Evolutionary conservation across 92 coral and sea anemone genomes (phyloP).

Genomic region (Nematostella vectensis): DNA sequence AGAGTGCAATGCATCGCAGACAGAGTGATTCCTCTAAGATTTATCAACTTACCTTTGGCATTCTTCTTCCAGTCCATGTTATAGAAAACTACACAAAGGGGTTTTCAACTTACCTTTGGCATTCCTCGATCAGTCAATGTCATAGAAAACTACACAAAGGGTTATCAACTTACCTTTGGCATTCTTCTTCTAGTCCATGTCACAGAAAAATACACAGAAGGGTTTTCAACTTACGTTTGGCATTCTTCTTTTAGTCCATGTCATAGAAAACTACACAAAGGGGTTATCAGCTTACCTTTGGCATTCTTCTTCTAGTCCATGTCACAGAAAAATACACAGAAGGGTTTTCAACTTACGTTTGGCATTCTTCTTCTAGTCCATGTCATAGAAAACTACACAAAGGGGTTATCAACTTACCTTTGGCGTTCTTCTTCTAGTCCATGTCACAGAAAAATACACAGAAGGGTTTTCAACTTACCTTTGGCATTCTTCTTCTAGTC

Average conservation of each 20-base stretch:
- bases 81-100: constrained; percentile 73
- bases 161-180: constrained; percentile 90
- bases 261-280: constrained; percentile 70
- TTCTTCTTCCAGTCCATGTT: constrained; percentile 65
- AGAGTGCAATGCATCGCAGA: no score
- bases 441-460: no score
- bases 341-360: no score
- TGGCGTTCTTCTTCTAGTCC: no score
- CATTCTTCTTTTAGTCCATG: constrained; percentile 63
- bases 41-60: constrained; percentile 73
- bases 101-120: constrained; percentile 78
- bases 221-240: constrained; percentile 88
- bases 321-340: constrained; percentile 64
- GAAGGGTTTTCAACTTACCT: no score
- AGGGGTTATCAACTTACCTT: no score
- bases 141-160: constrained; percentile 65
- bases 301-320: constrained; percentile 65
- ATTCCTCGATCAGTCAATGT: constrained; percentile 66
- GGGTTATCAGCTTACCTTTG: constrained; percentile 95
- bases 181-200: constrained; percentile 66
- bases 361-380: no score
- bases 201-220: constrained; percentile 67
- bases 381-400: no score
- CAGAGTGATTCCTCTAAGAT: no score
- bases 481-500: no score